These are phyloP conservation scores for Amphiprion clarkii DNA, from an alignment of 2,797 vertebrate genomes.

Conservation along the genomic window DNA sequence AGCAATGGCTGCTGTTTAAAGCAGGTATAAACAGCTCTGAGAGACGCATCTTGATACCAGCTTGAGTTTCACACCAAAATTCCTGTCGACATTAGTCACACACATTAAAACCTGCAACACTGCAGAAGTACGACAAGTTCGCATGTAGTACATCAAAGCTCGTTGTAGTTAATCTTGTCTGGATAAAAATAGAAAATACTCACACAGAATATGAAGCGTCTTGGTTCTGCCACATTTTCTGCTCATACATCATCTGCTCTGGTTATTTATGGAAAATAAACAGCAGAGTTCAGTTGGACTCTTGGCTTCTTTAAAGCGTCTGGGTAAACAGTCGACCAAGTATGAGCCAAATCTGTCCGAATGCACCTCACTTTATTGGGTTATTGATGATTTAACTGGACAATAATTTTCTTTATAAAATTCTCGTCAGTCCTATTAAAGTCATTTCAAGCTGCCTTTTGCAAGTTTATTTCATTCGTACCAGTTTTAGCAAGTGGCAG, in stretches of 20 bases:
- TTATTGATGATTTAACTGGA: neutral
- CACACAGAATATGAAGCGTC: neutral
- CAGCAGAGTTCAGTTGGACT: slow-evolving; percentile 47
- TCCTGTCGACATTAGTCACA: slow-evolving; percentile 12
- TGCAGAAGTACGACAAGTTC: neutral
- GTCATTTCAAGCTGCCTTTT: neutral
- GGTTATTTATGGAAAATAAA: slow-evolving; percentile 60
- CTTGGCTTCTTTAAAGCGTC: slow-evolving; percentile 39
- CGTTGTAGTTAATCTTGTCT: neutral
- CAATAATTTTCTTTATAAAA: neutral
- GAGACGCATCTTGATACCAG: slow-evolving; percentile 1
- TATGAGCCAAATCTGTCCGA: slow-evolving; percentile 32
- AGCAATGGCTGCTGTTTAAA: slow-evolving; percentile 20
- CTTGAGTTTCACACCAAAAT: slow-evolving; percentile 29
- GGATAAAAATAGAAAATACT: slow-evolving; percentile 3
- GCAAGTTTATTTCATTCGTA: neutral
- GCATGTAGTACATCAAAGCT: neutral
- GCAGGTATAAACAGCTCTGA: slow-evolving; percentile 35
- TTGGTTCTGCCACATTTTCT: neutral
- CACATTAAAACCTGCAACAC: slow-evolving; percentile 16
- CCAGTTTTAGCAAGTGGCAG: neutral
- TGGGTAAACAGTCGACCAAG: slow-evolving; percentile 27
- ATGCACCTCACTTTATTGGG: neutral
- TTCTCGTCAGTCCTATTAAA: neutral
- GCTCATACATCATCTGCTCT: neutral